These are phyloP conservation scores for Grapholita molesta DNA, from an alignment of 1,140 invertebrate species.

Conservation along the genomic window DNA sequence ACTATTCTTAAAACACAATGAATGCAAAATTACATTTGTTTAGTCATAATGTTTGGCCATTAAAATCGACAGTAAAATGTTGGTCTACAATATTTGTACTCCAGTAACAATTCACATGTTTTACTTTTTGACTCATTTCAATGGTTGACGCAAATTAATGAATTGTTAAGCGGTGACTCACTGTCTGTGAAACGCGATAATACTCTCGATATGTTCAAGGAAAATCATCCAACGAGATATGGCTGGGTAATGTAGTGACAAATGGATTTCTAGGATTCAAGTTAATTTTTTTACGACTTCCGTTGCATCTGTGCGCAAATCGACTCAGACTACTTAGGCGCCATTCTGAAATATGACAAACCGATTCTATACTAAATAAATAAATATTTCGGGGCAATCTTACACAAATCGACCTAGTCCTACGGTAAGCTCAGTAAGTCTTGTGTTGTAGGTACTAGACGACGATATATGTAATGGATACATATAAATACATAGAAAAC, in stretches of 20 bases:
- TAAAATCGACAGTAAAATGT: not conserved
- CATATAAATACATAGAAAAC: no score
- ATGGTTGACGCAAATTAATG: not conserved
- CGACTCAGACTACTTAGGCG: not conserved
- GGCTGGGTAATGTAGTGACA: not conserved
- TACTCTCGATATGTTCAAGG: slow-evolving; percentile 3
- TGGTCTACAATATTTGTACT: not conserved
- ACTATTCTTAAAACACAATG: not conserved
- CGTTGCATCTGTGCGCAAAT: not conserved
- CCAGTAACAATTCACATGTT: not conserved
- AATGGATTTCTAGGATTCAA: not conserved
- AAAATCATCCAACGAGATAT: slow-evolving; percentile 4
- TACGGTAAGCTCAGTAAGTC: no score
- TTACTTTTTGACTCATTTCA: not conserved
- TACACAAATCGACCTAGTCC: no score
- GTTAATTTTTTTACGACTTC: not conserved
- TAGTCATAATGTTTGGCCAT: not conserved
- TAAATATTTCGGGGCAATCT: no score
- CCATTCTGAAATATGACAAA: not conserved
- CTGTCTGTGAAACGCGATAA: not conserved
- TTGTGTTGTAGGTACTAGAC: no score
- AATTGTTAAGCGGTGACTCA: not conserved
- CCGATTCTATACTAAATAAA: no score
- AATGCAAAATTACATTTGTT: not conserved
- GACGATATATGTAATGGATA: no score